Base-by-base conservation (phyloP, 23 tunicate genomes). In the Phallusia fumigata region DNA sequence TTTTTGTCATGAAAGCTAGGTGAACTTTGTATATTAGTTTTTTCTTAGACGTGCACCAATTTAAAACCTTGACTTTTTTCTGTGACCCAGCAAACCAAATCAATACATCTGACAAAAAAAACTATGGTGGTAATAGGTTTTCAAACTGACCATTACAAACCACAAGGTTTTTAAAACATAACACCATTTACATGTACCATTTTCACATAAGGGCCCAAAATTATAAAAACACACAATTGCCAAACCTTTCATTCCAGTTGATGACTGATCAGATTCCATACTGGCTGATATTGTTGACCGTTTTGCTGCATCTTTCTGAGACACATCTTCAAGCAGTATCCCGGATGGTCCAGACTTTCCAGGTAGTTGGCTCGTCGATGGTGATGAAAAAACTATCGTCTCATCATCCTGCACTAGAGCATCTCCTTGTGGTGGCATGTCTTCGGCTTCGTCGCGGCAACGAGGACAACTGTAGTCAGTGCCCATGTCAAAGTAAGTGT, bases 381-480 rank as follows among this genome's bases (percentile, higher is more conserved):
- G 24, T 26, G 52, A 19, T 1, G 26, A 24, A 58, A 58, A 58
- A 6, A 22, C 28, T 6, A 58, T 24, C 3, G 26, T 24, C 69
- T 58, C 69, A 58, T 58, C 69, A 58, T 58, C 16, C 69, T 22
- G 69, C 13, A 58, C 69, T 2, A 58, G 26, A 21, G 1, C 69
- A 6, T 58, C 69, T 6, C 69, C 16, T 32, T 12, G 77, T 16
- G 88, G 82, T 0, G 44, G 80, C 19, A 72, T 65, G 33, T 51
- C 49, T 52, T 52, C 50, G 3, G 72, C 36, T 32, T 83, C 86
- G 53, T 86, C 69, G 31, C 96, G 90, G 53, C 96, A 91, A 36
- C 75, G 75, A 12, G 96, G 96, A 83, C 96, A 91, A 16, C 50
- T 75, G 73, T 91, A 91, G 40, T 82, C 90, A 18, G 82, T 49